Evolutionary conservation across 2,797 vertebrate species (phyloP), one percentile per base, ranked within the genome.

Genomic region (Amazona ochrocephala): DNA sequence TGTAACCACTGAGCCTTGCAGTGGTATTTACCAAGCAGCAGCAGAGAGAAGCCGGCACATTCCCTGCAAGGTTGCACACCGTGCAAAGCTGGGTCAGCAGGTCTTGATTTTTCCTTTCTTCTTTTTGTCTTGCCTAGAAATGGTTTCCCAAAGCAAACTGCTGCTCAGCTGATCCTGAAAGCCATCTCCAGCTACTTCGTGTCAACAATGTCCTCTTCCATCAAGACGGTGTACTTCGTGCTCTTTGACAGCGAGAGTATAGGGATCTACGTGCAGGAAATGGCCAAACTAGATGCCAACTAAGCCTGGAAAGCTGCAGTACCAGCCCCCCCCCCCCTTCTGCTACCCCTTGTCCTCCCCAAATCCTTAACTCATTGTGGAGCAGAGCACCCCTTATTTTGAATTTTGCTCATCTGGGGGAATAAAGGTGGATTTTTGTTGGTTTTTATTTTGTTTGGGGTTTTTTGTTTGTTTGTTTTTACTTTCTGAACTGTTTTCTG

Each of bases 241-340:
- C 98, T 99, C 93, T 99, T 99, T 0, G 99, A 99, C 98, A 99
- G 99, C 3, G 99, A 99, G 98, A 99, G 99, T 98, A 99, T 99
- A 97, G 99, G 99, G 82, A 99, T 99, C 95, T 99, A 99, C 1
- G 99, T 99, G 97, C 99, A 99, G 98, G 99, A 99, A 98, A 99
- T 99, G 99, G 99, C 99, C 66, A 99, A 99, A 90, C 98, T 99
- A 84, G 99, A 99, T 56, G 97, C 98, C 86, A 99, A 99, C 97
- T 99, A 98, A 98, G 83, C 85, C 65, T 90, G 81, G 94, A 74
- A 94, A 95, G 51, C 82, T 61, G 12, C 84, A 88, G 94, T 70
- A 80, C 84, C 94, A 94, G 87, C 94, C 94, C 74, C 51, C 44
- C 34, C 34, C 34, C 32, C 13, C 27, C 18, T 79, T 83, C 87